Percentiles rank a stretch among this genome's conserved stretches.
Conservation (phyloP, 2,797 vertebrate genomes). For the Xenops minutus region DNA sequence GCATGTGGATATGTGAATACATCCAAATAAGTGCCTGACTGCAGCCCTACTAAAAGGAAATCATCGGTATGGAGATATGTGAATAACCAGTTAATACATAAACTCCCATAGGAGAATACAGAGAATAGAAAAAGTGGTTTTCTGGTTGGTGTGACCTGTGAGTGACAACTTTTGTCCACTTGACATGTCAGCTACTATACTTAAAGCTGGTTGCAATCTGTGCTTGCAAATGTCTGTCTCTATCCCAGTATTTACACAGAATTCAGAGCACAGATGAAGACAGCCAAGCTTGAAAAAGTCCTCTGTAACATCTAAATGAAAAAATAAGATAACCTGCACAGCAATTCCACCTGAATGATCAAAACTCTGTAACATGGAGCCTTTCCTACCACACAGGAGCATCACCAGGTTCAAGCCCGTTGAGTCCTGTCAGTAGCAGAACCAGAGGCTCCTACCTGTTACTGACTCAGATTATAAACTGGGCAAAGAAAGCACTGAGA, state of each 20-base stretch:
- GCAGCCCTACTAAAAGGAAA: neutral
- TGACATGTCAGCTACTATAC: neutral
- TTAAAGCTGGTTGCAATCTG: neutral
- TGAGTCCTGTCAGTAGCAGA: neutral
- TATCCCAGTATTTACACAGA: neutral
- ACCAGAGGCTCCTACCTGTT: neutral
- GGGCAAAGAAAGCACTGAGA: neutral
- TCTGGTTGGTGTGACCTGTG: neutral
- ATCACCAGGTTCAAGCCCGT: neutral
- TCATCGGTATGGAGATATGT: neutral
- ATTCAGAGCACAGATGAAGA: neutral
- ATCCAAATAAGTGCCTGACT: neutral
- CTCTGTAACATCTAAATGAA: neutral
- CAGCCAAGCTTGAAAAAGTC: neutral
- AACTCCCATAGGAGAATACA: neutral
- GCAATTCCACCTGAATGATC: neutral
- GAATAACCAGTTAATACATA: neutral
- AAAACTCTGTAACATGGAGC: neutral
- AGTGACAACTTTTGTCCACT: neutral
- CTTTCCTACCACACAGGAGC: neutral
- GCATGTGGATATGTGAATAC: neutral
- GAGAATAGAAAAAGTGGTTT: neutral
- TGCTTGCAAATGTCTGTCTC: neutral
- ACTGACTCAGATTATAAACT: neutral
- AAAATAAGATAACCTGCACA: neutral